phyloP scores from a whole-genome alignment of 1,140 invertebrate species.

The Heliconius eleuchia region DNA sequence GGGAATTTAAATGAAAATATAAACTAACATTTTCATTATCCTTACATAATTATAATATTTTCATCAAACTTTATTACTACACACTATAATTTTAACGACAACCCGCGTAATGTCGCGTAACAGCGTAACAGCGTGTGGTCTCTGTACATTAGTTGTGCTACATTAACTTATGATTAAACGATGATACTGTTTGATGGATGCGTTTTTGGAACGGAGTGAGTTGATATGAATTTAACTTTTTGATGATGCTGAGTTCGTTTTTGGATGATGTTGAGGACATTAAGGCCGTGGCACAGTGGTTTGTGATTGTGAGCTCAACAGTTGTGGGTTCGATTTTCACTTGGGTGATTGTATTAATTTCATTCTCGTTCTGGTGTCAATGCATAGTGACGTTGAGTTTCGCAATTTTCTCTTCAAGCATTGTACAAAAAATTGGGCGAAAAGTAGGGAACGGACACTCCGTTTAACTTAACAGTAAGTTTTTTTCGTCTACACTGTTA shows the following conservation, averaged over 20 bases:
- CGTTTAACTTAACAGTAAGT: too few species aligned
- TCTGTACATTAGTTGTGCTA: constrained; percentile 45
- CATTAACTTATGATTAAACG: constrained; percentile 48
- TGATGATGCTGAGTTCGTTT: background rate
- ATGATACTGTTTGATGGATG: constrained; percentile 46
- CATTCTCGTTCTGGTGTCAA: too few species aligned
- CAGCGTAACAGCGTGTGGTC: constrained; percentile 6
- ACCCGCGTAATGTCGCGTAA: constrained; percentile 23
- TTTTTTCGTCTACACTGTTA: too few species aligned
- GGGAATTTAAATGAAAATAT: background rate
- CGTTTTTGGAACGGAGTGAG: background rate
- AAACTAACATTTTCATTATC: background rate
- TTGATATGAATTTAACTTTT: background rate
- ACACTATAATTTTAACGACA: constrained; percentile 12
- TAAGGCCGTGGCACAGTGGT: background rate
- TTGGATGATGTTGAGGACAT: background rate
- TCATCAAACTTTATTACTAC: constrained; percentile 4
- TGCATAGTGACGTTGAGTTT: too few species aligned
- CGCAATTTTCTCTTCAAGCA: too few species aligned
- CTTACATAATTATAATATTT: background rate
- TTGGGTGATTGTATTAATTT: too few species aligned
- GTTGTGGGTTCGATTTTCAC: background rate
- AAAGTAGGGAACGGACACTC: too few species aligned
- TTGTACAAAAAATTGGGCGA: too few species aligned
- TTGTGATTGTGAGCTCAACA: background rate